Conservation (phyloP, 2,888 invertebrate species). For the Eurois occulta region DNA sequence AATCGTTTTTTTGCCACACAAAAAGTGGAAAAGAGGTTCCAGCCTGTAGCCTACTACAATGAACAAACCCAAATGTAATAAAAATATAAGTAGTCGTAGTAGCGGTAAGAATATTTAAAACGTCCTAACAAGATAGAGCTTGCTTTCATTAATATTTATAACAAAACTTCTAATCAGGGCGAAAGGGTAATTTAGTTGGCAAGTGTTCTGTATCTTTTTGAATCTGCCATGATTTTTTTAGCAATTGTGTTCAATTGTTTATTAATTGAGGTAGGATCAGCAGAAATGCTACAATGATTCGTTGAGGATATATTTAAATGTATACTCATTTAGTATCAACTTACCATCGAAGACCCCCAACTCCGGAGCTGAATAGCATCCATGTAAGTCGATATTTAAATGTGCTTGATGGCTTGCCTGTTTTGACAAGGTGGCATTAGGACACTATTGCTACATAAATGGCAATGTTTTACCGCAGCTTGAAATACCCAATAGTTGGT, state of each 20-base stretch:
- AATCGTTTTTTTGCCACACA: not conserved
- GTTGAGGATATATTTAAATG: not conserved
- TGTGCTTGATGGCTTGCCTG: not conserved
- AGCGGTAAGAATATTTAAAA: not conserved
- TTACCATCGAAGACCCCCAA: not conserved
- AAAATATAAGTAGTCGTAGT: not conserved
- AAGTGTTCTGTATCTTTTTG: not conserved
- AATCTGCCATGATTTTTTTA: not conserved
- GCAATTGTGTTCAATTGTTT: too few relatives aligned
- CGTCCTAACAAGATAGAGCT: too few relatives aligned
- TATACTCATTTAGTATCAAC: not conserved
- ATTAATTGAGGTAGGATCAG: not conserved
- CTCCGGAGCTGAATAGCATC: not conserved
- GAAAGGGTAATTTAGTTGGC: not conserved
- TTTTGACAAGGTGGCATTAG: not conserved
- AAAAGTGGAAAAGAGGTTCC: not conserved
- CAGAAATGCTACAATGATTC: not conserved
- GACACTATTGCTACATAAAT: not conserved
- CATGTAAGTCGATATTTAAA: not conserved
- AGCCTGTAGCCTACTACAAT: not conserved
- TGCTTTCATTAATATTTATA: not conserved
- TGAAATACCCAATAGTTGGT: not conserved
- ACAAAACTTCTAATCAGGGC: not conserved
- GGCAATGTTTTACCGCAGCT: not conserved
- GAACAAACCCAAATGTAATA: not conserved